phyloP scores from a whole-genome alignment of 2,797 vertebrate genomes.

The Rhinoraja longicauda region DNA sequence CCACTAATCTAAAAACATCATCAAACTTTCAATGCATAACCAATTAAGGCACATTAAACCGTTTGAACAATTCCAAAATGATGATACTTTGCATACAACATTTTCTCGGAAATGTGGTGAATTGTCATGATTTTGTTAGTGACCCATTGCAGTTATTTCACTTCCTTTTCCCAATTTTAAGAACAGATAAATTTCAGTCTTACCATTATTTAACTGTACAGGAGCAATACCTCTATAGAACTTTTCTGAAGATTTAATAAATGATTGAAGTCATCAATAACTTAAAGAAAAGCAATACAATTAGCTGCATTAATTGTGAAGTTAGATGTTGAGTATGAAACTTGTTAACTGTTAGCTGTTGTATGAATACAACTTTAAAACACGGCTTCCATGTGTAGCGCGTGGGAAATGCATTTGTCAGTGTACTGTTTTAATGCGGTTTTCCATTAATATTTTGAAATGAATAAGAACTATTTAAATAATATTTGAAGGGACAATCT shows the following conservation, averaged over 20 bases:
- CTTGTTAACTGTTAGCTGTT: no score
- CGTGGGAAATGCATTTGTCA: slow-evolving; percentile 10
- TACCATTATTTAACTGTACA: background rate
- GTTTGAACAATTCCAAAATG: background rate
- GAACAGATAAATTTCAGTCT: background rate
- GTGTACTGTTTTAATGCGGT: background rate
- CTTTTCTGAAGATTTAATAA: background rate
- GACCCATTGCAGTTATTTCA: background rate
- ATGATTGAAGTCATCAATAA: background rate
- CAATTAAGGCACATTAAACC: background rate
- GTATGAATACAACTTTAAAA: slow-evolving; percentile 8
- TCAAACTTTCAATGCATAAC: background rate
- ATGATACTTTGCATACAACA: background rate
- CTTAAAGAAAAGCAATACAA: background rate
- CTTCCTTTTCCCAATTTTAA: background rate
- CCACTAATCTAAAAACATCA: no score
- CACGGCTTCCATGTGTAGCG: background rate
- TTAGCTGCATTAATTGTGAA: background rate
- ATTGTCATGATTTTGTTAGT: background rate
- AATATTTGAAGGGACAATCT: background rate
- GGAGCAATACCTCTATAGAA: background rate
- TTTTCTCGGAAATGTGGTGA: background rate
- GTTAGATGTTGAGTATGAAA: background rate
- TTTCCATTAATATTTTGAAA: background rate
- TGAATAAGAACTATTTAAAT: slow-evolving; percentile 6